Conservation (phyloP, 2,797 vertebrate species). For the Sebastiscus albofasciatus region DNA sequence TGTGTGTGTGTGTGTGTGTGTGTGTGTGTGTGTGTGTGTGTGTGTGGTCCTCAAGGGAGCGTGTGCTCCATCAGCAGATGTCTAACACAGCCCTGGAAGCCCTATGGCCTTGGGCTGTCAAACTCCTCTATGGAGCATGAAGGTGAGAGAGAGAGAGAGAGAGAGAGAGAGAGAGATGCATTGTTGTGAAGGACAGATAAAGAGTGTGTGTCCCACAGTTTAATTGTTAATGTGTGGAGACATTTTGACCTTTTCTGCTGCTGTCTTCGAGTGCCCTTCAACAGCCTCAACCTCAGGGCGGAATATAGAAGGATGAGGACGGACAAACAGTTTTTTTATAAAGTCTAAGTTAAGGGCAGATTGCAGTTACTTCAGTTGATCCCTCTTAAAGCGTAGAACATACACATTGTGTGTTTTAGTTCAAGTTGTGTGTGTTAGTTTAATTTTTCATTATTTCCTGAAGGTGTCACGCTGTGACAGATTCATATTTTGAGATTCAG, state of each 20-base stretch:
- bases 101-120: background rate
- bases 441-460: too few relatives aligned
- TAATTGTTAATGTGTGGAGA: background rate
- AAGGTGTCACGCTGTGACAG: too few relatives aligned
- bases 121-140: slow-evolving; percentile 32
- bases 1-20: background rate
- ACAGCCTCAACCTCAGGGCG: background rate
- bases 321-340: too few relatives aligned
- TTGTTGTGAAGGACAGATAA: background rate
- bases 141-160: background rate
- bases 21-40: background rate
- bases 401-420: background rate
- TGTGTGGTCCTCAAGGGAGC: background rate
- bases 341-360: too few relatives aligned
- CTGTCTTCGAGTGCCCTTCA: background rate
- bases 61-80: slow-evolving; percentile 27
- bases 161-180: background rate
- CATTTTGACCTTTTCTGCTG: background rate
- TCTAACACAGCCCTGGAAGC: slow-evolving; percentile 16
- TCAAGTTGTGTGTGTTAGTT: too few relatives aligned
- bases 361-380: too few relatives aligned
- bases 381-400: background rate
- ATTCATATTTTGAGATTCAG: too few relatives aligned
- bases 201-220: background rate
- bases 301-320: background rate